A percentile compares a stretch with the other conserved stretches of the same genome.
These are phyloP conservation scores for Hypomecis atomaria DNA, from an alignment of 2,888 invertebrate genomes.

Conservation along the genomic window DNA sequence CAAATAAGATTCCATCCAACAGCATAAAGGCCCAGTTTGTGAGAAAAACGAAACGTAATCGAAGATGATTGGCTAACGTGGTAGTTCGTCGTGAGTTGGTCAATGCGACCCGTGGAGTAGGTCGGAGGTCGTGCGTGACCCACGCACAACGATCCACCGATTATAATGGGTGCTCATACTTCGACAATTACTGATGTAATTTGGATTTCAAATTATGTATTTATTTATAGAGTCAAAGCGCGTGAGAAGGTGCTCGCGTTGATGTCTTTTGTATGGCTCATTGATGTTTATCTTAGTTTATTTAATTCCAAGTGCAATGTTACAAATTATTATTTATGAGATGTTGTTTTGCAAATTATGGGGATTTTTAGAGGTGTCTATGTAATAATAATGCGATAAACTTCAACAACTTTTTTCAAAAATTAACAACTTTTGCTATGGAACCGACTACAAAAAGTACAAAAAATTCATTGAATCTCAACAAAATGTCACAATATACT, in stretches of 20 bases:
- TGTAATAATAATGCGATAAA: no score
- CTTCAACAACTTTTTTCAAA: no score
- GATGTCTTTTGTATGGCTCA: constrained; percentile 19
- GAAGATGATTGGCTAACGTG: constrained; percentile 9
- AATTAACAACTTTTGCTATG: no score
- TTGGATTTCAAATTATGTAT: background rate
- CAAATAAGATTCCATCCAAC: no score
- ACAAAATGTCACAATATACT: no score
- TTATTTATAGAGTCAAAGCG: background rate
- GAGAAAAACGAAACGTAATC: constrained; percentile 30
- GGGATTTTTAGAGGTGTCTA: no score
- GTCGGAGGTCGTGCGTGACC: constrained; percentile 14
- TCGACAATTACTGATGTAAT: background rate
- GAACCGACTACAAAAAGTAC: no score
- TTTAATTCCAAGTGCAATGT: background rate
- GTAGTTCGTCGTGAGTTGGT: constrained; percentile 18
- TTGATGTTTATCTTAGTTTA: background rate
- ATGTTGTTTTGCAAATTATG: no score
- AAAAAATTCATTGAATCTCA: no score
- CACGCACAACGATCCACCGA: constrained; percentile 3
- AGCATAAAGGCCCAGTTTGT: constrained; percentile 14
- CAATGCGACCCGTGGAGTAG: constrained; percentile 5
- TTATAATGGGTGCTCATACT: background rate
- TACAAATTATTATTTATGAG: no score
- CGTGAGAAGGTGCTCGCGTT: constrained; percentile 15